Percentiles rank a stretch among this genome's conserved stretches.
These are phyloP conservation scores for Anthonomus grandis DNA, from an alignment of 1,140 invertebrate species.

Conservation along the genomic window DNA sequence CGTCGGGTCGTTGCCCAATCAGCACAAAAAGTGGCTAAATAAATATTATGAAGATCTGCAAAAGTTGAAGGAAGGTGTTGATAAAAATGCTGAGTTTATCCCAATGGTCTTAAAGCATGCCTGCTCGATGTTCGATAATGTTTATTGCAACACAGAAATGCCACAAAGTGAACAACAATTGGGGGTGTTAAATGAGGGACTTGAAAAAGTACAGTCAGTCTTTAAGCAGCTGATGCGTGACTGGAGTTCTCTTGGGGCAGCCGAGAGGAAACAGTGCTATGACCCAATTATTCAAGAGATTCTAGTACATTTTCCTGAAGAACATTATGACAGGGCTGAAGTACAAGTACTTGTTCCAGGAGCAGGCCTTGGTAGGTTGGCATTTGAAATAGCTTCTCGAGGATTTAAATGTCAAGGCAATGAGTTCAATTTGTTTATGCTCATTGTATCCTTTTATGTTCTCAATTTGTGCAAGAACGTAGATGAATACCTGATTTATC, in stretches of 20 bases:
- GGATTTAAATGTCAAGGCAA: constrained; percentile 95
- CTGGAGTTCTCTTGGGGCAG: constrained; percentile 83
- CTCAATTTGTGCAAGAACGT: constrained; percentile 76
- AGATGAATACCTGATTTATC: constrained; percentile 69
- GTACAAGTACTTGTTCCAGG: constrained; percentile 90
- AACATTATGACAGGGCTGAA: constrained; percentile 51
- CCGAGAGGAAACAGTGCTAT: constrained; percentile 86
- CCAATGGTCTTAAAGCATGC: constrained; percentile 80
- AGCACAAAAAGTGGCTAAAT: constrained; percentile 72
- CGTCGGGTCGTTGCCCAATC: constrained; percentile 66
- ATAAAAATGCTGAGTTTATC: constrained; percentile 81
- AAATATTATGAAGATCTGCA: constrained; percentile 75
- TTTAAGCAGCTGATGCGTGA: constrained; percentile 94
- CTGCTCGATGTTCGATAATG: constrained; percentile 80
- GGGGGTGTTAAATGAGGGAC: constrained; percentile 45
- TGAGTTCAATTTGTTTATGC: constrained; percentile 96
- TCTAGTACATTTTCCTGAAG: constrained; percentile 65
- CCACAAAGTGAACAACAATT: constrained; percentile 44
- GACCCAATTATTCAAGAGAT: constrained; percentile 87
- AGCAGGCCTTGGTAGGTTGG: constrained; percentile 87
- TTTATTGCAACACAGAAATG: constrained; percentile 43
- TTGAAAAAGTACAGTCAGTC: constrained; percentile 87
- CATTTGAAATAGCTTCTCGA: constrained; percentile 85
- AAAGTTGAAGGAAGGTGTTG: constrained; percentile 73
- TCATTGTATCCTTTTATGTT: constrained; percentile 94